phyloP scores from a whole-genome alignment of 2,888 invertebrate species.

The Meganola albula region DNA sequence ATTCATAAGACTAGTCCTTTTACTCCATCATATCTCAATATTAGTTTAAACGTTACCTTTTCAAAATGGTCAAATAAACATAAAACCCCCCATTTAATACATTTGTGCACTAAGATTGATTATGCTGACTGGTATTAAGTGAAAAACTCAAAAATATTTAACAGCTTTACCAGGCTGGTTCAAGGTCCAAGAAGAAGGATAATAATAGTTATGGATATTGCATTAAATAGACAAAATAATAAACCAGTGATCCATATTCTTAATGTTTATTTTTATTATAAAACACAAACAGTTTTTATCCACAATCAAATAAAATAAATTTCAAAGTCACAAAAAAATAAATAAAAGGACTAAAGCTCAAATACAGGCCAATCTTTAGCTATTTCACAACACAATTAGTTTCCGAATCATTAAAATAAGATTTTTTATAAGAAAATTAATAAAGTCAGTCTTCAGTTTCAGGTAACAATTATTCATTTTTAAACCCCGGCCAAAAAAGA shows the following conservation, averaged over 20 bases:
- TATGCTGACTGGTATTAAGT: conserved; percentile 3
- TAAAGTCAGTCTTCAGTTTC: conserved; percentile 3
- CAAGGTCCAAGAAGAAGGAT: conserved; percentile 4
- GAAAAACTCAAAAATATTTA: conserved; percentile 2
- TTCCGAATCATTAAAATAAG: background rate
- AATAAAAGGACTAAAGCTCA: background rate
- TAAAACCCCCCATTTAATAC: conserved; percentile 9
- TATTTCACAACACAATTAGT: background rate
- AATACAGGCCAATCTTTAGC: background rate
- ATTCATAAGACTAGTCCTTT: conserved; percentile 7
- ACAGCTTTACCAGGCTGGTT: conserved; percentile 2
- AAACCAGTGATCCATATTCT: conserved; percentile 7
- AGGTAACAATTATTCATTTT: conserved; percentile 2
- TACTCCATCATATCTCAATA: conserved; percentile 7
- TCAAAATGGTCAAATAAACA: conserved; percentile 10
- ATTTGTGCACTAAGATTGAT: conserved; percentile 5
- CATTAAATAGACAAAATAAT: conserved; percentile 7
- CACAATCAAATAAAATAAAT: conserved; percentile 7
- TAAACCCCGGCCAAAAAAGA: no score
- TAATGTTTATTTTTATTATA: conserved; percentile 9
- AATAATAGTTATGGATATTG: conserved; percentile 5
- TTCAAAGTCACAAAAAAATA: no score
- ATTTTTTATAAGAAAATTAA: conserved; percentile 1
- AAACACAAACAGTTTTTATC: conserved; percentile 9
- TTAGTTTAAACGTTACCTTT: conserved; percentile 6